Conservation (phyloP, 2,113 vertebrate genomes). For the Cynocephalus volans region DNA sequence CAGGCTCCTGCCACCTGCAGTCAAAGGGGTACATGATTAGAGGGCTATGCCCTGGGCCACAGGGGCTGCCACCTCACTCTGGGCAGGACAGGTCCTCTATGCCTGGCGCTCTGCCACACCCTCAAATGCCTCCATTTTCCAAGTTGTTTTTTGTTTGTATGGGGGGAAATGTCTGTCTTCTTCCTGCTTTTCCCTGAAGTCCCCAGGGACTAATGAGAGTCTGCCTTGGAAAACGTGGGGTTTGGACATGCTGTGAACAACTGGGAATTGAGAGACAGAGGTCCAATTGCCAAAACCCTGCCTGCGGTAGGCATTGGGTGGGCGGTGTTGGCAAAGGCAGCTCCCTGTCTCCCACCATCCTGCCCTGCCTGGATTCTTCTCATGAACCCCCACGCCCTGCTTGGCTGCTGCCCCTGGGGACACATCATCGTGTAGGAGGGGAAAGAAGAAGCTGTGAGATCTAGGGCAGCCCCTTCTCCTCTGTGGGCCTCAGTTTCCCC, state of each 20-base stretch:
- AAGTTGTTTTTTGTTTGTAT: background rate
- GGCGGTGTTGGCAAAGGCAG: background rate
- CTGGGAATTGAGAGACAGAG: background rate
- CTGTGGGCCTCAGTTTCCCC: background rate
- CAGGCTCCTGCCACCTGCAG: background rate
- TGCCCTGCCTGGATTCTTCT: background rate
- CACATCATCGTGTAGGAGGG: background rate
- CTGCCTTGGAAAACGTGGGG: conserved; percentile 33
- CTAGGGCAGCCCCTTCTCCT: background rate
- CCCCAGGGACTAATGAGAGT: conserved; percentile 17
- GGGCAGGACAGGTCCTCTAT: fast-evolving
- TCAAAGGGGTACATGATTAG: background rate
- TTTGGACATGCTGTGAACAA: background rate
- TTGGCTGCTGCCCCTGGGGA: background rate
- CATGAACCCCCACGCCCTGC: fast-evolving
- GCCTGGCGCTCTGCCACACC: background rate
- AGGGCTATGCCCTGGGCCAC: fast-evolving
- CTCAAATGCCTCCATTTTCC: background rate
- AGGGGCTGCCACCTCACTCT: fast-evolving
- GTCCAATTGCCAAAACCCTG: background rate
- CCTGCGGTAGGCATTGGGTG: background rate
- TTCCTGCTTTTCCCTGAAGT: background rate
- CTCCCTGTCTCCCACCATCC: background rate
- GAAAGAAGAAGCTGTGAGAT: background rate
- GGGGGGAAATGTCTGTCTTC: background rate